A percentile compares a stretch with the other conserved stretches of the same genome.
These are phyloP conservation scores for Noctua janthina DNA, from an alignment of 2,888 invertebrate genomes.

Conservation along the genomic window DNA sequence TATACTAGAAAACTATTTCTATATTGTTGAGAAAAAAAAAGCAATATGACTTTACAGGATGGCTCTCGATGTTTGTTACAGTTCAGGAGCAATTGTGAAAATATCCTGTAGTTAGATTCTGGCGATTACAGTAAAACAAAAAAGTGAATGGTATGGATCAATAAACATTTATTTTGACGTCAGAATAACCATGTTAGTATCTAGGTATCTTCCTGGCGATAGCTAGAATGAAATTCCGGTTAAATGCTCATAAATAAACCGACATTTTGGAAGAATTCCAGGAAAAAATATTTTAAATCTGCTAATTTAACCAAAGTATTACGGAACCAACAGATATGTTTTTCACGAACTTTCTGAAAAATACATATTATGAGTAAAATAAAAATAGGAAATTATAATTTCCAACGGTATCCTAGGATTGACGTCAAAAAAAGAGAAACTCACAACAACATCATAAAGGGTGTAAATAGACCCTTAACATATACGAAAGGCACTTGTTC, in stretches of 20 bases:
- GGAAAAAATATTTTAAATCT: background rate
- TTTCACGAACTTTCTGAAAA: background rate
- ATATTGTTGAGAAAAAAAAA: conserved; percentile 9
- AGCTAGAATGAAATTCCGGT: background rate
- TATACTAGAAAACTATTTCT: background rate
- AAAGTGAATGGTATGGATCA: background rate
- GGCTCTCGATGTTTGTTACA: background rate
- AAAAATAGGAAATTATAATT: background rate
- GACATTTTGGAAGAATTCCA: background rate
- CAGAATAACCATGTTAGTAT: background rate
- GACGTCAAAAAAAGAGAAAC: background rate
- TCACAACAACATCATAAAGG: background rate
- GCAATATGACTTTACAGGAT: conserved; percentile 2
- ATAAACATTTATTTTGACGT: background rate
- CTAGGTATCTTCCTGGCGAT: background rate
- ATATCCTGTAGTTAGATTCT: background rate
- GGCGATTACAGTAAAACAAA: background rate
- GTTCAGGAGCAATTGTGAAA: background rate
- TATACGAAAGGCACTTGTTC: too few relatives aligned
- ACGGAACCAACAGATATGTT: background rate
- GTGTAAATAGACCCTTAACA: too few relatives aligned
- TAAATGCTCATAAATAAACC: background rate
- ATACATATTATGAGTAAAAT: background rate
- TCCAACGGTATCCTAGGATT: background rate
- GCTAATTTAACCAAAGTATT: too few relatives aligned